Evolutionary conservation across 2,888 invertebrate genomes (phyloP), one percentile per base, ranked within the genome.

Genomic region (Dryadula phaetusa): DNA sequence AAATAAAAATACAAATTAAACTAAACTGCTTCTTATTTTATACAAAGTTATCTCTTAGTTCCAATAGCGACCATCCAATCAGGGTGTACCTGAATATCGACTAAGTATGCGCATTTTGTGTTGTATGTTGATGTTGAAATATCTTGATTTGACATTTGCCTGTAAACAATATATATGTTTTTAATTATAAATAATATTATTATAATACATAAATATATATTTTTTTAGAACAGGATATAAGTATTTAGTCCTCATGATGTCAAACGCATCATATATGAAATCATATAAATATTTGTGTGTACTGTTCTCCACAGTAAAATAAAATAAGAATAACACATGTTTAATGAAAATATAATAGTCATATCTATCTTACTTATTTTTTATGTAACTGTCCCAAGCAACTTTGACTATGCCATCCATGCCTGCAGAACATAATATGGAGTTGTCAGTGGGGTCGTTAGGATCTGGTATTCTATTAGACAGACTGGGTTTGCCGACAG

Each of bases 381-480:
- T 93, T 8, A 81, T 77, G 72, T 87, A 85, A 66, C 83, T 87
- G 75, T 96, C 95, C 95, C 95, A 96, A 53, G 95, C 82, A 64
- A 95, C 84, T 78, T 94, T 93, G 3, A 96, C 90, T 62, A 93
- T 91, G 22, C 95, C 95, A 80, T 95, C 95, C 80, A 93, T 90
- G 69, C 94, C 95, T 22, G 95, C 95, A 2, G 96, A 96, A 68
- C 95, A 95, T 68, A 97, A 83, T 1, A 91, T 79, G 3, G 91
- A 87, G 69, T 88, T 91, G 61, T 90, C 88, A 16, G 78, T 64
- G 2, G 80, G 64, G 20, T 86, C 87, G 67, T 74, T 82, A 2
- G 82, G 79, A 34, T 90, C 87, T n/a, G 79, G 73, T 1, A 86
- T 74, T 67, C 86, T 80, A 70, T 88, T 88, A 0, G 88, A 88